Evolutionary conservation across 2,888 invertebrate species (phyloP), one percentile per base, ranked within the genome.

Genomic region (Ennomos quercinarius): DNA sequence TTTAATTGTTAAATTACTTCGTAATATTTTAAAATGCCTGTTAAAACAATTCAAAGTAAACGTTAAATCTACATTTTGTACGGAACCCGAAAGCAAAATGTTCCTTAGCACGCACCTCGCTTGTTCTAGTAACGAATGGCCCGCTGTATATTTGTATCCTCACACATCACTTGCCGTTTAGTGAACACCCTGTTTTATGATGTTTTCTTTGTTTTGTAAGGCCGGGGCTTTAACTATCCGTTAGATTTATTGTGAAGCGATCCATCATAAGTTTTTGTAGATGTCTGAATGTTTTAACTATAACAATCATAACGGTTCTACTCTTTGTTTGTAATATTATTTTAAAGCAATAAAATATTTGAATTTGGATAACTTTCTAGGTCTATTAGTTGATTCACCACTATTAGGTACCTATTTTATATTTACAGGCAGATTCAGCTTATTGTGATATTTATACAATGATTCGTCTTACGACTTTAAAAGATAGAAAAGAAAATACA

Each of bases 101-200:
- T 74, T 77, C 75, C 76, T 74, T 74, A 72, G 70, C 66, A 63
- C 58, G 64, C 66, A 66, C 68, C 70, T 65, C 53, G 68, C 75
- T 75, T 75, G 8, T 10, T 27, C 34, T 44, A 75, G 66, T 77
- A 76, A 81, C 73, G 69, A 75, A 79, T 77, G 74, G 75, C 60
- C 46, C 43, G 70, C 67, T 76, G 27, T 27, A 72, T 62, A 72
- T 62, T 57, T 84, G 81, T 81, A 81, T 83, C 81, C 78, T 78
- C 79, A 78, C 79, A 81, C 77, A 77, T 83, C 81, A 83, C 79
- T 79, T 58, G 62, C 45, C 57, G 63, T 70, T 65, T 61, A 64
- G 61, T 72, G 71, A 74, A 75, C 71, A 63, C 37, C 54, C 60
- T 64, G 61, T 64, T 68, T 60, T 61, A 61, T 61, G 55, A 55